Evolutionary conservation across 2,888 invertebrate species (phyloP).

Genomic region (Euclidia mi): DNA sequence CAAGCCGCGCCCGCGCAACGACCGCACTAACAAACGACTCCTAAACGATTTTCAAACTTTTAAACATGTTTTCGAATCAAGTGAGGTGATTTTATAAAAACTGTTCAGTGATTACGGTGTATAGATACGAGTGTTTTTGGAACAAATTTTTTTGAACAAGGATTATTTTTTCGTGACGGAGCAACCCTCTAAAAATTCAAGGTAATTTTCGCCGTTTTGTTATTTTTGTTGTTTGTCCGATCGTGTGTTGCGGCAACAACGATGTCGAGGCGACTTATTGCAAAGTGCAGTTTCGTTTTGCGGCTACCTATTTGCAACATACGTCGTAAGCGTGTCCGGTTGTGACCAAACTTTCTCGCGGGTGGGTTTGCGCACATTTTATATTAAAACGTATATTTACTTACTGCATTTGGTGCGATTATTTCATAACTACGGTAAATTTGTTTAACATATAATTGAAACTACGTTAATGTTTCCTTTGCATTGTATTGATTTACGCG

Average conservation of each 20-base stretch:
- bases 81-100: slow-evolving; percentile 77
- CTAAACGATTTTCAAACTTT: slow-evolving; percentile 64
- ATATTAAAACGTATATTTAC: slow-evolving; percentile 53
- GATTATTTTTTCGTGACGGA: slow-evolving; percentile 71
- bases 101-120: slow-evolving; percentile 63
- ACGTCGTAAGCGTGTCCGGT: slow-evolving; percentile 68
- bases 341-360: slow-evolving; percentile 73
- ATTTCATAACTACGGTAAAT: slow-evolving; percentile 6
- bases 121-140: slow-evolving; percentile 62
- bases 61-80: slow-evolving; percentile 81
- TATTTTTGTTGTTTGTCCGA: slow-evolving; percentile 49
- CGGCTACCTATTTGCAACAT: slow-evolving; percentile 81
- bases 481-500: neutral
- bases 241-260: slow-evolving; percentile 66
- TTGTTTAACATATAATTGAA: slow-evolving; percentile 36
- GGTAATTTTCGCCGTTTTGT: slow-evolving; percentile 71
- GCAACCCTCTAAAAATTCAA: slow-evolving; percentile 71
- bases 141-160: slow-evolving; percentile 67
- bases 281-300: slow-evolving; percentile 77
- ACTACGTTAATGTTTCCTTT: slow-evolving; percentile 16
- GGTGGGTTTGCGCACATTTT: slow-evolving; percentile 60
- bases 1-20: slow-evolving; percentile 78
- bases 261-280: slow-evolving; percentile 69
- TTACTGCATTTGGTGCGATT: neutral
- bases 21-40: slow-evolving; percentile 63